Conservation (phyloP, 92 coral and sea anemone species). For the Phenganax stokvisi region DNA sequence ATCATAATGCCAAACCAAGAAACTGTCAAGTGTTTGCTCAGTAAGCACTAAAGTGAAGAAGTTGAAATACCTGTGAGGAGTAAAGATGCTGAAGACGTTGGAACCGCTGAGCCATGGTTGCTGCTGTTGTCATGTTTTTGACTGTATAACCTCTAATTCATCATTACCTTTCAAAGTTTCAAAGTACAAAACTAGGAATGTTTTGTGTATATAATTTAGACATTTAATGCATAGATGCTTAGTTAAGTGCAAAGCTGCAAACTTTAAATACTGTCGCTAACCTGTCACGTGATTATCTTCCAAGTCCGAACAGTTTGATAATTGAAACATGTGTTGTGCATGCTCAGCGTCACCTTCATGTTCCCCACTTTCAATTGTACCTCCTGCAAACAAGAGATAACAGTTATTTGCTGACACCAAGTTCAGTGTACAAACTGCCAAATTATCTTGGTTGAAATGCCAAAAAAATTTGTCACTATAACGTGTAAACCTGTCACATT, state of each 20-base stretch:
- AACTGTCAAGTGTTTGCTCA: not conserved
- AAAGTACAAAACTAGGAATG: not conserved
- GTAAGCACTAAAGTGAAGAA: not conserved
- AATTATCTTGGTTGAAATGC: not conserved
- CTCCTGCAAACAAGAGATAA: not conserved
- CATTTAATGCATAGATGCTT: not conserved
- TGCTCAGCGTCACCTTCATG: constrained; percentile 23
- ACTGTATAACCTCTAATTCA: constrained; percentile 13
- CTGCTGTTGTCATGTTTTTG: constrained; percentile 25
- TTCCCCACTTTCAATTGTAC: constrained; percentile 19
- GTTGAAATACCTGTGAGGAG: constrained; percentile 16
- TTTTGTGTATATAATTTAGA: not conserved
- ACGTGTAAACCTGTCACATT: not conserved
- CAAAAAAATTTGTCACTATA: too few species aligned
- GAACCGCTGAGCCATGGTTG: constrained; percentile 13
- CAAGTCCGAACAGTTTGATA: constrained; percentile 3
- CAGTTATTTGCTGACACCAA: not conserved
- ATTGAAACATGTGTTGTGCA: not conserved
- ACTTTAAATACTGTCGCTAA: not conserved
- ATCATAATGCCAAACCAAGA: not conserved
- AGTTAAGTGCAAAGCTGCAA: constrained; percentile 6
- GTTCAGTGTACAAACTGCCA: not conserved
- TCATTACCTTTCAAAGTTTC: not conserved
- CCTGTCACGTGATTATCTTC: constrained; percentile 1
- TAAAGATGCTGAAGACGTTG: constrained; percentile 25